Percentiles rank a stretch among this genome's conserved stretches.
Evolutionary conservation across 2,797 vertebrate species (phyloP).

Genomic region (Bryconaethiops microstoma): DNA sequence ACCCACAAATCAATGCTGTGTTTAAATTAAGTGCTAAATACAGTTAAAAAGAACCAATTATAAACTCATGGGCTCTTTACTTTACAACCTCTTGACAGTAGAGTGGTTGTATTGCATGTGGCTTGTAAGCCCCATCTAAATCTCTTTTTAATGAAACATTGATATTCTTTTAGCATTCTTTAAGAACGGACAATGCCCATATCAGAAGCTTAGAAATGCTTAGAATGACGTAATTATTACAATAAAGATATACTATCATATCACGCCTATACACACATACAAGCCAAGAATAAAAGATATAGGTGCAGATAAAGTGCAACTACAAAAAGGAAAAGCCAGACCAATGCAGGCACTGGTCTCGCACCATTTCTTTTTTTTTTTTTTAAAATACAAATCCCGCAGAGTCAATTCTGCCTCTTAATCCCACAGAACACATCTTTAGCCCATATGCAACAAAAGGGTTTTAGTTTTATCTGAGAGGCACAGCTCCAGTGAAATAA

Average conservation of each 20-base stretch:
- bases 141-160: not conserved
- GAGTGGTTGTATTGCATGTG: too few species aligned
- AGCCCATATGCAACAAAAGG: slow-evolving; percentile 1
- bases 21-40: too few species aligned
- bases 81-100: too few species aligned
- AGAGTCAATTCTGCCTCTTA: not conserved
- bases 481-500: slow-evolving; percentile 1
- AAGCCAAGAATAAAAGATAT: not conserved
- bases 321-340: not conserved
- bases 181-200: not conserved
- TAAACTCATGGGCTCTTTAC: too few species aligned
- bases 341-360: not conserved
- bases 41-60: not conserved
- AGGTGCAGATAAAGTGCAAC: not conserved
- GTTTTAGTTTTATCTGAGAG: slow-evolving; percentile 14
- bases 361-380: not conserved
- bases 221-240: not conserved
- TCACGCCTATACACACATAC: not conserved
- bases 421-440: not conserved
- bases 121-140: not conserved
- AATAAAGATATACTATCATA: not conserved
- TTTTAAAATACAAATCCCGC: not conserved
- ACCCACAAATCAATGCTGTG: too few species aligned
- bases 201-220: not conserved
- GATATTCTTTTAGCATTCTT: not conserved